Evolutionary conservation across 2,113 vertebrate species (phyloP).

Genomic region (Microcebus murinus): DNA sequence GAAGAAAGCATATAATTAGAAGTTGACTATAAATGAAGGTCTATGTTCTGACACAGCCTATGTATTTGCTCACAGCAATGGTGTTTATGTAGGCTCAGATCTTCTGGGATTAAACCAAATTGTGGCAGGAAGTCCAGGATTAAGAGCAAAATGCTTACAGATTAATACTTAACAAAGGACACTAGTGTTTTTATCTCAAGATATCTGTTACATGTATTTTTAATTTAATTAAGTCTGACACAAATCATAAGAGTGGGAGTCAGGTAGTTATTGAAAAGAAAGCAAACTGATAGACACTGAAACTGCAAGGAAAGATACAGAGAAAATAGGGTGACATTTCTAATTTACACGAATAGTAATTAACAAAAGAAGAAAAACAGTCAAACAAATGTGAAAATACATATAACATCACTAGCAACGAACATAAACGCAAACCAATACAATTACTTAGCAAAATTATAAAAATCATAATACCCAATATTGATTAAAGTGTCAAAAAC

Average conservation of each 20-base stretch:
- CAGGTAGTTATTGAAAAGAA: background rate
- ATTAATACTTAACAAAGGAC: conserved; percentile 50
- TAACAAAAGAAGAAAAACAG: conserved; percentile 33
- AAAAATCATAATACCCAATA: background rate
- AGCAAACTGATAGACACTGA: background rate
- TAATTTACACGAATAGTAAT: conserved; percentile 21
- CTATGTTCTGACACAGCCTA: conserved; percentile 56
- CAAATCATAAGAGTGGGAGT: background rate
- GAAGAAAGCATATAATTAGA: conserved; percentile 68
- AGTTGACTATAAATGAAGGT: conserved; percentile 57
- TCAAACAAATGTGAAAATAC: conserved; percentile 13
- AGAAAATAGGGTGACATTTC: background rate
- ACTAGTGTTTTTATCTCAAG: conserved; percentile 27
- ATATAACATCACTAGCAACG: background rate
- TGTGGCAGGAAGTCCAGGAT: conserved; percentile 56
- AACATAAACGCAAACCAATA: conserved; percentile 32
- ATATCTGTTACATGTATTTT: background rate
- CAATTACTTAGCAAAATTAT: background rate
- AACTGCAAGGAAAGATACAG: background rate
- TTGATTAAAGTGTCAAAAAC: background rate
- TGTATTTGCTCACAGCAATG: conserved; percentile 51
- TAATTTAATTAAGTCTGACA: conserved; percentile 35
- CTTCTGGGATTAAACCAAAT: conserved; percentile 62
- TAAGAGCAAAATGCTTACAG: conserved; percentile 30
- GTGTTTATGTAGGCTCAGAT: conserved; percentile 32